Base-by-base conservation (phyloP, 2,113 vertebrate species). In the Clarias batrachus region DNA sequence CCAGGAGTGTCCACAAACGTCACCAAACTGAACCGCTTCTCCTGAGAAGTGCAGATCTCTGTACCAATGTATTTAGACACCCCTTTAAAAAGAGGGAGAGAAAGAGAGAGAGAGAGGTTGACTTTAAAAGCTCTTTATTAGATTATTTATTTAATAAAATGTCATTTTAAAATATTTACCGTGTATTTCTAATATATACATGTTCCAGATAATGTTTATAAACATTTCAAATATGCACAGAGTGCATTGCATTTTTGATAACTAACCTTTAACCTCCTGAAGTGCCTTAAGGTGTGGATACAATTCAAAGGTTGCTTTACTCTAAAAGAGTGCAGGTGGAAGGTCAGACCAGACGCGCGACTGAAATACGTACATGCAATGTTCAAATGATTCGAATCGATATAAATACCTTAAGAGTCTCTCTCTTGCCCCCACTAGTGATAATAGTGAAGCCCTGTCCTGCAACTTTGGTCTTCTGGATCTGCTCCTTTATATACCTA, bases 401-500 rank as follows among this genome's bases (percentile, higher is more conserved):
- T 27, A 48, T n/a, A 90, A 94, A 95, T 82, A 97, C 96, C 21
- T 94, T 97, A 84, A 97, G 94, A 23, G 96, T 96, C 83, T 96
- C 95, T 89, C 96, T 93, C 91, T 97, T 96, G 76, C 94, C 94
- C 8, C 96, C 96, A 86, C 93, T 97, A 25, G 96, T 96, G 23
- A 97, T 93, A 86, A 97, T 95, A 59, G 93, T 96, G 85, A 97
- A 97, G 59, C 96, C 96, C 86, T 96, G 96, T 0, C 95, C 95
- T 11, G 95, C 95, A 33, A 95, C 96, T 4, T 96, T 96, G 5
- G 96, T 96, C 60, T 94, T 94, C 87, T 96, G 96, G 27, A 96
- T 95, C 85, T 96, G 95, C 89, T 97, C 96, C 77, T 96, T 96
- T 16, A 97, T 93, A 65, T 96, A 97, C 96, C 96, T 97, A 89